Base-by-base conservation (phyloP, 2,888 invertebrate genomes). In the Aporophyla lueneburgensis region DNA sequence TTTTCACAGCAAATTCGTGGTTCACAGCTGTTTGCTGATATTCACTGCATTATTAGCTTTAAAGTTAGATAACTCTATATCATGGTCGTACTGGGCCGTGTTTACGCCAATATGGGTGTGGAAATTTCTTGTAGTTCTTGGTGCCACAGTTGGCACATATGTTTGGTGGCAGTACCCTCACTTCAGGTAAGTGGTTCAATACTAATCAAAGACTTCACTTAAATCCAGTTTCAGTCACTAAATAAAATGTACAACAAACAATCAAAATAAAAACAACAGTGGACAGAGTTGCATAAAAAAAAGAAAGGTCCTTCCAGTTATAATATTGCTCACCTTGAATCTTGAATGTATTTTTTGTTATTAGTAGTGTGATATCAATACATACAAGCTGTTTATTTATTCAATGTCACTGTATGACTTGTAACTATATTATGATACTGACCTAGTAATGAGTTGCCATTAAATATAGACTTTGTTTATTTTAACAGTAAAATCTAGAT, bases 91-190 rank as follows among this genome's bases (percentile, higher is more conserved):
- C 95, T 99, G 99, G 99, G 98, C 98, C 12, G 98, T 99, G 62
- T 99, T 99, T 95, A 97, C 98, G 33, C 99, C 99, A 70, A 98
- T 99, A 92, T 99, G 99, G 99, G 97, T 99, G 88, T 99, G 99
- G 99, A 99, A 99, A 93, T 97, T 98, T 82, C 97, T 99, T 92
- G 99, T 99, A 24, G 98, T 99, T 59, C 92, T 98, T 73, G 99
- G 99, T 78, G 99, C 99, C 61, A 97, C 98, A 66, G 97, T 99
- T 76, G 99, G 99, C 70, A 99, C 99, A 88, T 98, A 98, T 92
- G 98, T 99, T 27, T 99, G 99, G 99, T 99, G 99, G 98, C 97
- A 98, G 89, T 98, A 99, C 96, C 99, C 99, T 68, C 99, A 99
- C 92, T 99, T 99, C 94, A 98, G 99, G 99, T 98, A 93, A 90